Conservation (phyloP, 2,797 vertebrate species). For the Nannoperca australis region DNA sequence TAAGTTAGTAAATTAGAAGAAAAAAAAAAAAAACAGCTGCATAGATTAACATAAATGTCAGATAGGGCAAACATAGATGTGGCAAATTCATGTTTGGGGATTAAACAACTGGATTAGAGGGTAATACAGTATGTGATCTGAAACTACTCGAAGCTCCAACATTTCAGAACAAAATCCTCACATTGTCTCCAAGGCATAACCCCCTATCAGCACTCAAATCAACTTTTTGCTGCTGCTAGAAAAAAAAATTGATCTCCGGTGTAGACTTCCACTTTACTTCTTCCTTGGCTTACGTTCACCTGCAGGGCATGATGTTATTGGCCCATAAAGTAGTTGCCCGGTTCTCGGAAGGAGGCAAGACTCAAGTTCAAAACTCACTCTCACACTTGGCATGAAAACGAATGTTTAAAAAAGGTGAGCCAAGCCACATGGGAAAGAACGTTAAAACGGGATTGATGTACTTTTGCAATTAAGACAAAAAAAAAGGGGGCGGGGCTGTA, state of each 20-base stretch:
- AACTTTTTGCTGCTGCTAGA: conserved; percentile 51
- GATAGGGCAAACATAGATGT: not conserved
- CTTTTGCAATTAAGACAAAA: conserved; percentile 15
- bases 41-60: conserved; percentile 10
- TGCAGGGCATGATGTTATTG: conserved; percentile 68
- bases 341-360: conserved; percentile 54
- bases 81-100: conserved; percentile 5
- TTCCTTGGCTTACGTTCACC: conserved; percentile 57
- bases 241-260: conserved; percentile 31
- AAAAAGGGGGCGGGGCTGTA: not conserved
- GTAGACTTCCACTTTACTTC: conserved; percentile 52
- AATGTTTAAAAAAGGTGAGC: conserved; percentile 26
- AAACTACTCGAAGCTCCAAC: conserved; percentile 3
- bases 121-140: conserved; percentile 4
- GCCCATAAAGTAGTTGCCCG: conserved; percentile 66
- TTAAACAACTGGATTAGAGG: conserved; percentile 24
- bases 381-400: conserved; percentile 34
- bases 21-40: not conserved
- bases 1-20: not conserved
- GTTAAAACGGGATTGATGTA: conserved; percentile 24
- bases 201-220: conserved; percentile 39
- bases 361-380: conserved; percentile 49
- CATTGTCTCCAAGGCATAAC: conserved; percentile 19
- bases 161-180: conserved; percentile 27
- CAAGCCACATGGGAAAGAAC: conserved; percentile 8